phyloP scores from a whole-genome alignment of 1,140 invertebrate genomes.

The Elymnias hypermnestra region DNA sequence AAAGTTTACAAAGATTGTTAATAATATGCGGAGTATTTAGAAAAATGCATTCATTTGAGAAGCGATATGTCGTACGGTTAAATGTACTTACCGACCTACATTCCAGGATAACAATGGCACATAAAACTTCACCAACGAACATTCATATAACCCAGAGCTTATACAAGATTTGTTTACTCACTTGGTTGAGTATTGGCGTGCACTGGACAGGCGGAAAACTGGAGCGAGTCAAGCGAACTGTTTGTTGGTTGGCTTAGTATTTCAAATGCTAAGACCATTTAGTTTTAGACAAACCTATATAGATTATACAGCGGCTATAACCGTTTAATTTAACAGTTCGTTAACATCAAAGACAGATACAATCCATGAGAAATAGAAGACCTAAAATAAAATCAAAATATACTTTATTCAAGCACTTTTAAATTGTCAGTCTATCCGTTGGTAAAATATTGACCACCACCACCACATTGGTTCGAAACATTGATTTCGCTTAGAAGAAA shows the following conservation, averaged over 20 bases:
- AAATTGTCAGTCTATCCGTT: no score
- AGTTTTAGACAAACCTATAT: background rate
- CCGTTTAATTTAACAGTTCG: no score
- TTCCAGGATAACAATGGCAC: constrained; percentile 1
- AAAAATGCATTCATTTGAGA: background rate
- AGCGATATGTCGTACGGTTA: background rate
- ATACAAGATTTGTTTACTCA: constrained; percentile 9
- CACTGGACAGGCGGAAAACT: constrained; percentile 15
- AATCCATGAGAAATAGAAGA: no score
- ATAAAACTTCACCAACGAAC: constrained; percentile 2
- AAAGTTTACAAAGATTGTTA: no score
- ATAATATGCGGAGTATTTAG: no score
- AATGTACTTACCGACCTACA: background rate
- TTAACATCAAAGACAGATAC: no score
- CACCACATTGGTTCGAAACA: no score
- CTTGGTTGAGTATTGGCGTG: constrained; percentile 11
- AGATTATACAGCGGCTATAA: background rate
- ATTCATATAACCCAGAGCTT: constrained; percentile 1
- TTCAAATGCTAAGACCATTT: background rate
- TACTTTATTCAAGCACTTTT: no score
- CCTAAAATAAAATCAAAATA: no score
- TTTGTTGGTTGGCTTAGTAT: constrained; percentile 5
- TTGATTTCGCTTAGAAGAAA: no score
- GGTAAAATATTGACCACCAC: no score
- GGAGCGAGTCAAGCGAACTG: background rate